Percentiles rank a stretch among this genome's conserved stretches.
Evolutionary conservation across 2,797 vertebrate genomes (phyloP).

Genomic region (Margarornis squamiger): DNA sequence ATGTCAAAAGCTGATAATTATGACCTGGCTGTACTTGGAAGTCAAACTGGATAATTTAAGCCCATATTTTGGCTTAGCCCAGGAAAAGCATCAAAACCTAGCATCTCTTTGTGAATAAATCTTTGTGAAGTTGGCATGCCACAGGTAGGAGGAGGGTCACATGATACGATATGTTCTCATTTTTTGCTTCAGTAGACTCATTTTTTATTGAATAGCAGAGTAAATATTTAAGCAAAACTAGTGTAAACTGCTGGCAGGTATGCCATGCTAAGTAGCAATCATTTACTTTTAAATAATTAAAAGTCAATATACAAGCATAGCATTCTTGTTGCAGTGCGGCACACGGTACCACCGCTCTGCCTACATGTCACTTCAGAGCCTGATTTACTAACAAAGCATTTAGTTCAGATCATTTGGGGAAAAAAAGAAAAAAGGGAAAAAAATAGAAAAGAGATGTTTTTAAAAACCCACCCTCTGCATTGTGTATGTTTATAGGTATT

Average conservation of each 20-base stretch:
- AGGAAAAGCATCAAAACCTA: neutral
- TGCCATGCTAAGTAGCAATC: conserved; percentile 61
- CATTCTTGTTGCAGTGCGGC: neutral
- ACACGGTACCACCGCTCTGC: neutral
- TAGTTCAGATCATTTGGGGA: neutral
- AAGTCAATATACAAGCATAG: conserved; percentile 61
- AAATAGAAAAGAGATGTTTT: neutral
- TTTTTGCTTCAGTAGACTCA: conserved; percentile 50
- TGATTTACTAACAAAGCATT: neutral
- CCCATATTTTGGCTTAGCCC: neutral
- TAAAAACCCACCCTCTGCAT: neutral
- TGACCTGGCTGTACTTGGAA: neutral
- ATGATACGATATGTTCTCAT: neutral
- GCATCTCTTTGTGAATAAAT: conserved; percentile 20
- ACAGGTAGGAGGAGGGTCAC: conserved; percentile 15
- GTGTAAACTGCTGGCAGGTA: conserved; percentile 64
- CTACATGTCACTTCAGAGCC: conserved; percentile 31
- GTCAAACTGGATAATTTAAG: neutral
- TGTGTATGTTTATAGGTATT: neutral
- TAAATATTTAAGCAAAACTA: conserved; percentile 63
- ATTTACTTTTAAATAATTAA: conserved; percentile 72
- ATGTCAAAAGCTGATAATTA: neutral
- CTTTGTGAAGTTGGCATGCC: conserved; percentile 16
- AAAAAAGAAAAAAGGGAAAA: too few species aligned
- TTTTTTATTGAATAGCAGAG: conserved; percentile 68